These are phyloP conservation scores for Gnatocerus cornutus DNA, from an alignment of 2,888 invertebrate species.

Conservation along the genomic window DNA sequence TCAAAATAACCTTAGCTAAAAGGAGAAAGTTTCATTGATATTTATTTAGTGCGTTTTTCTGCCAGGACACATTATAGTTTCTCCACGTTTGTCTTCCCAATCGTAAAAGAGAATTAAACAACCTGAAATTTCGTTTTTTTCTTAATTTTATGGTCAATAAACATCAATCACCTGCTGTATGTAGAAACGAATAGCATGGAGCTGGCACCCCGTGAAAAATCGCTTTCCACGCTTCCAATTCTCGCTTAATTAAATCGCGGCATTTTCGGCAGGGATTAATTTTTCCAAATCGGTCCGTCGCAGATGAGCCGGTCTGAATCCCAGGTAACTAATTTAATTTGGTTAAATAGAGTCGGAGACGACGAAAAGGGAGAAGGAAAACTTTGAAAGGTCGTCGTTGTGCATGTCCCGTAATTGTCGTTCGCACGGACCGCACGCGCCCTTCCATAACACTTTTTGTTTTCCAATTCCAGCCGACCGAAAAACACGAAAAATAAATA, in stretches of 20 bases:
- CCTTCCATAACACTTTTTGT: constrained; percentile 29
- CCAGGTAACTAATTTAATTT: constrained; percentile 32
- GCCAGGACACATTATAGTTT: too few relatives aligned
- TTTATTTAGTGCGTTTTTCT: too few relatives aligned
- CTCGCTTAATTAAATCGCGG: constrained; percentile 33
- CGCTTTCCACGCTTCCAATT: constrained; percentile 23
- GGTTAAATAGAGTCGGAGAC: constrained; percentile 21
- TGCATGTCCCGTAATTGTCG: constrained; percentile 39
- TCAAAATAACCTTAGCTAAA: too few relatives aligned
- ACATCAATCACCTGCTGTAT: constrained; percentile 5
- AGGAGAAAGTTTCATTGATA: too few relatives aligned
- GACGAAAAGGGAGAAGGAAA: constrained; percentile 23
- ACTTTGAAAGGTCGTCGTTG: constrained; percentile 10
- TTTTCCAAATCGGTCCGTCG: constrained; percentile 29
- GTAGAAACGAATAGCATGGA: background rate
- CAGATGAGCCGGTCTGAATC: constrained; percentile 31
- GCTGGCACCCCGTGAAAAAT: constrained; percentile 21
- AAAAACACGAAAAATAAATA: constrained; percentile 49
- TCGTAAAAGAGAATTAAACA: background rate
- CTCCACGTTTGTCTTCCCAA: too few relatives aligned
- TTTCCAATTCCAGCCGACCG: constrained; percentile 34
- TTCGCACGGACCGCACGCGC: constrained; percentile 40
- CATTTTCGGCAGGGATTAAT: constrained; percentile 23
- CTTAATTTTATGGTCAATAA: constrained; percentile 3
- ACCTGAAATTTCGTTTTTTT: background rate